phyloP scores from a whole-genome alignment of 2,113 vertebrate genomes.

The Accipiter virgatus region DNA sequence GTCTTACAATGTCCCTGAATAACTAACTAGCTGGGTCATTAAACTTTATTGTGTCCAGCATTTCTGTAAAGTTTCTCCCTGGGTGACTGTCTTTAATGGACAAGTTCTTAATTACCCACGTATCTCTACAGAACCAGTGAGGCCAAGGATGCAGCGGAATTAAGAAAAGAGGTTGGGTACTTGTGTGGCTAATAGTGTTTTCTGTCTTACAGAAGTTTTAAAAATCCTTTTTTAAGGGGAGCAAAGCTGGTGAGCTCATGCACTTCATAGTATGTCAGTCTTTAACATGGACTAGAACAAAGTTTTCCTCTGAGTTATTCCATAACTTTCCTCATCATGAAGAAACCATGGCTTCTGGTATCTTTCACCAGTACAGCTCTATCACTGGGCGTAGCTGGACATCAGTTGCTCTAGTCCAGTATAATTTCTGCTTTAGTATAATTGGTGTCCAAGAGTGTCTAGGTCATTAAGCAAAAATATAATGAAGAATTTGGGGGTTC shows the following conservation, averaged over 20 bases:
- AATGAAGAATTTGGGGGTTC: neutral
- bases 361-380: neutral
- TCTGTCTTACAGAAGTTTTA: neutral
- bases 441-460: neutral
- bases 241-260: neutral
- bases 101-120: neutral
- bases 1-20: fast-evolving
- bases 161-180: neutral
- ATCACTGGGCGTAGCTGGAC: neutral
- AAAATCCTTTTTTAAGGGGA: neutral
- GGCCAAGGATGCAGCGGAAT: neutral
- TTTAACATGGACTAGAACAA: neutral
- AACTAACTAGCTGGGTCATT: neutral
- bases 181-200: neutral
- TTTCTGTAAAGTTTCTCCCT: neutral
- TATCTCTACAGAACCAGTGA: neutral
- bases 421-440: neutral
- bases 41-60: neutral
- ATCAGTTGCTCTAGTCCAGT: neutral
- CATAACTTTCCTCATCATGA: neutral
- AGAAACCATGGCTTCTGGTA: neutral
- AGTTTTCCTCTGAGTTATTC: neutral
- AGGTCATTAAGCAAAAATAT: neutral
- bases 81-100: neutral
- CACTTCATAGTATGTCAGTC: neutral